phyloP scores from a whole-genome alignment of 2,888 invertebrate species.

The Yponomeuta cagnagella region DNA sequence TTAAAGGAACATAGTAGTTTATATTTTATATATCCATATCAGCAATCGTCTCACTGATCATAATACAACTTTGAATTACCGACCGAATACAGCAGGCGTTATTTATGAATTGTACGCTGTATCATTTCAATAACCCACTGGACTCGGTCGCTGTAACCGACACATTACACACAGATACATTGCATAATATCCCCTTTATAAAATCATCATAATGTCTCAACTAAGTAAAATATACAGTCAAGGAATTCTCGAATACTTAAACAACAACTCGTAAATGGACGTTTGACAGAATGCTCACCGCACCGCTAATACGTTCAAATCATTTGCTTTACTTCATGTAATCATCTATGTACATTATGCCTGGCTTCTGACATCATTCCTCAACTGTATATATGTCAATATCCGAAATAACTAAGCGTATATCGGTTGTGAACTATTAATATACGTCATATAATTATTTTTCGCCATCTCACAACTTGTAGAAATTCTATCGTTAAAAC shows the following conservation, averaged over 20 bases:
- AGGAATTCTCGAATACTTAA: slow-evolving; percentile 54
- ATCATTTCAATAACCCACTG: slow-evolving; percentile 17
- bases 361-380: slow-evolving; percentile 35
- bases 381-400: slow-evolving; percentile 53
- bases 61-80: slow-evolving; percentile 9
- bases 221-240: slow-evolving; percentile 65
- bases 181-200: slow-evolving; percentile 46
- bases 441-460: background rate
- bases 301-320: slow-evolving; percentile 23
- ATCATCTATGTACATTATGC: slow-evolving; percentile 10
- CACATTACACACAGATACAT: slow-evolving; percentile 34
- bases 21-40: background rate
- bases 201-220: slow-evolving; percentile 36
- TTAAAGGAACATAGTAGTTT: background rate
- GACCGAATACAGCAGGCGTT: slow-evolving; percentile 3
- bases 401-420: slow-evolving; percentile 47
- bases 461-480: background rate
- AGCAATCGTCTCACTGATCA: slow-evolving; percentile 39
- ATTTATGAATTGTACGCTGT: background rate
- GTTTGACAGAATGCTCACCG: slow-evolving; percentile 40
- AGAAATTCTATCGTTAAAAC: slow-evolving; percentile 5
- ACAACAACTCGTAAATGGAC: slow-evolving; percentile 56
- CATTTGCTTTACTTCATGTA: background rate
- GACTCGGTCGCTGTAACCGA: slow-evolving; percentile 23
- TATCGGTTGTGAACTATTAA: slow-evolving; percentile 21